phyloP scores from a whole-genome alignment of 2,888 invertebrate genomes.

The Agriopis leucophaearia region DNA sequence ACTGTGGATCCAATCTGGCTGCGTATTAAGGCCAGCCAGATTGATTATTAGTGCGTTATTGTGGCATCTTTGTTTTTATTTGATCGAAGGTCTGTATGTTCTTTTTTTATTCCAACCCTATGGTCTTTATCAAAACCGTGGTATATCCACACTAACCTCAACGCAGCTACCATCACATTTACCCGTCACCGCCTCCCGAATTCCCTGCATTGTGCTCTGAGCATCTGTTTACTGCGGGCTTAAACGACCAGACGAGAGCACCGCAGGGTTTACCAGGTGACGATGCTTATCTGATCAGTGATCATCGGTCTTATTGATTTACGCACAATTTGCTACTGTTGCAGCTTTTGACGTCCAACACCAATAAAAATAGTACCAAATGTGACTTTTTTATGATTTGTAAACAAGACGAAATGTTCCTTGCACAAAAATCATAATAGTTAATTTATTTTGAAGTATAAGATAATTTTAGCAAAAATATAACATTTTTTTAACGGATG shows the following conservation, averaged over 20 bases:
- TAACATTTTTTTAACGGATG: too few relatives aligned
- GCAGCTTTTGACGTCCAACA: conserved; percentile 4
- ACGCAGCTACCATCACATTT: conserved; percentile 60
- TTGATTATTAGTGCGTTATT: too few relatives aligned
- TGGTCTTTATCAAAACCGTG: neutral
- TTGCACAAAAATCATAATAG: too few relatives aligned
- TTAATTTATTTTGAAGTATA: too few relatives aligned
- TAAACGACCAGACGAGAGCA: conserved; percentile 27
- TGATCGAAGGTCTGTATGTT: too few relatives aligned
- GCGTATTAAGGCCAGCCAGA: too few relatives aligned
- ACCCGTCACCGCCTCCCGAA: conserved; percentile 83
- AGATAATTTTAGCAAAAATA: too few relatives aligned
- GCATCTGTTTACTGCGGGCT: conserved; percentile 72
- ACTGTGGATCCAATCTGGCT: too few relatives aligned
- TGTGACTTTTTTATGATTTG: neutral
- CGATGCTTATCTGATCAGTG: conserved; percentile 56
- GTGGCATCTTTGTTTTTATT: too few relatives aligned
- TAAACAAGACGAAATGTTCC: neutral
- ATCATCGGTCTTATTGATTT: conserved; percentile 52
- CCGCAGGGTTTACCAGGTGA: conserved; percentile 53
- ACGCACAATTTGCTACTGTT: conserved; percentile 51
- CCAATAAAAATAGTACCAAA: neutral
- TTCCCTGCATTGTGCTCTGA: conserved; percentile 72
- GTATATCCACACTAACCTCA: conserved; percentile 57
- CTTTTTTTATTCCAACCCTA: neutral